These are phyloP conservation scores for Drosophila pruinosa DNA, from an alignment of 1,140 invertebrate species.

Conservation along the genomic window DNA sequence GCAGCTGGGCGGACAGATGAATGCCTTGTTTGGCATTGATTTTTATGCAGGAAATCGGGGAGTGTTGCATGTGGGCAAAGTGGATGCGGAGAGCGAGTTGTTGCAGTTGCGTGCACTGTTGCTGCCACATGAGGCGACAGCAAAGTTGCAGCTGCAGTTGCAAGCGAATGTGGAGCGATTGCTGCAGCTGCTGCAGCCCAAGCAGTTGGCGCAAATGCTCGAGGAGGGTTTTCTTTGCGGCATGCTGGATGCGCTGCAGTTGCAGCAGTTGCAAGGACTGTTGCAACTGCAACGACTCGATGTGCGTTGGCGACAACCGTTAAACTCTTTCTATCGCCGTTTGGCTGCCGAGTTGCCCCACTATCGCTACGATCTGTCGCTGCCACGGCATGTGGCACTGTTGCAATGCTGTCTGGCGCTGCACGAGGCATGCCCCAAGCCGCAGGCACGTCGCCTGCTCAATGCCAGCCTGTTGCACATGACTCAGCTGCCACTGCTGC, in stretches of 20 bases:
- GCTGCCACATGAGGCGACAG: background rate
- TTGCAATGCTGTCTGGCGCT: background rate
- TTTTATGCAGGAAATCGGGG: background rate
- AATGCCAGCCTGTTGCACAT: background rate
- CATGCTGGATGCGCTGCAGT: background rate
- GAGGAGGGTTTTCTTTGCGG: slow-evolving; percentile 1
- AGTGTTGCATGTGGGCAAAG: background rate
- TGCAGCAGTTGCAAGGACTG: slow-evolving; percentile 1
- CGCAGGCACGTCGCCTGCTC: background rate
- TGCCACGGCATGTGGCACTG: background rate
- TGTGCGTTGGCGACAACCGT: background rate
- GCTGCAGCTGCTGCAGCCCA: background rate
- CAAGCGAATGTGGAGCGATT: background rate
- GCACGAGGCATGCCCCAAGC: background rate
- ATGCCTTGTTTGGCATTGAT: background rate
- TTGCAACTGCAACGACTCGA: background rate
- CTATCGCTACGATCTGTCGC: background rate
- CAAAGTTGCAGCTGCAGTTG: background rate
- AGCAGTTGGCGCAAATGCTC: background rate
- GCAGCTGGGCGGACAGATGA: background rate
- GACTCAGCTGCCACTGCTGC: background rate
- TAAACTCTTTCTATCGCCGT: background rate
- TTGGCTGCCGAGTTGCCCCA: background rate
- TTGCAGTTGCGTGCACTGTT: background rate
- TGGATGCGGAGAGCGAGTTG: background rate